Conservation (phyloP, 2,797 vertebrate genomes). For the Sebastolobus altivelis region DNA sequence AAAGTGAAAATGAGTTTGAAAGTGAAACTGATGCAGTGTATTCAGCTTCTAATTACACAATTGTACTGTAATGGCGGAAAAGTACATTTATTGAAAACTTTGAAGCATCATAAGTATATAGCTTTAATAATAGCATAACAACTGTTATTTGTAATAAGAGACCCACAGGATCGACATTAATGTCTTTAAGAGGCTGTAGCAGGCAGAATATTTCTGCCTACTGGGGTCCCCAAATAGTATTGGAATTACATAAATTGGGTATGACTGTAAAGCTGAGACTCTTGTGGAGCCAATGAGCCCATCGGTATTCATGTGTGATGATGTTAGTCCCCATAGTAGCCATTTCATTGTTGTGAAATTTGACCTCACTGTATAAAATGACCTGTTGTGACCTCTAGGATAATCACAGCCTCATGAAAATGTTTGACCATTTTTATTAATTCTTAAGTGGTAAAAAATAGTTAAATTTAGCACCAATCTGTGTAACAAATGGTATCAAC, state of each 20-base stretch:
- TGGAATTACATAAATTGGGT: too few relatives aligned
- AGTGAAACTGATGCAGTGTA: conserved; percentile 6
- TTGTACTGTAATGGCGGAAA: neutral
- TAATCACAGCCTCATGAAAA: neutral
- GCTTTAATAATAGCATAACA: neutral
- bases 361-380: too few relatives aligned
- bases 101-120: neutral
- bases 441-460: neutral
- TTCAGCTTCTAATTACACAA: conserved; percentile 14
- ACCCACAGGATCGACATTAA: too few relatives aligned
- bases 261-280: too few relatives aligned
- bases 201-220: too few relatives aligned
- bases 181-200: neutral
- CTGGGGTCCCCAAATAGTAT: too few relatives aligned
- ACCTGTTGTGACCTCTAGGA: neutral
- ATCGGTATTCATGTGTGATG: too few relatives aligned
- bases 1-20: conserved; percentile 41
- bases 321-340: too few relatives aligned
- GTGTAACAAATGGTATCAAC: too few relatives aligned
- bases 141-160: neutral
- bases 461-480: rapidly evolving
- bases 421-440: neutral
- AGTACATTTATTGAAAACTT: neutral
- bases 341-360: too few relatives aligned
- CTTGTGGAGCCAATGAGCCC: too few relatives aligned